Evolutionary conservation across 2,888 invertebrate genomes (phyloP).

Genomic region (Diarsia brunnea): DNA sequence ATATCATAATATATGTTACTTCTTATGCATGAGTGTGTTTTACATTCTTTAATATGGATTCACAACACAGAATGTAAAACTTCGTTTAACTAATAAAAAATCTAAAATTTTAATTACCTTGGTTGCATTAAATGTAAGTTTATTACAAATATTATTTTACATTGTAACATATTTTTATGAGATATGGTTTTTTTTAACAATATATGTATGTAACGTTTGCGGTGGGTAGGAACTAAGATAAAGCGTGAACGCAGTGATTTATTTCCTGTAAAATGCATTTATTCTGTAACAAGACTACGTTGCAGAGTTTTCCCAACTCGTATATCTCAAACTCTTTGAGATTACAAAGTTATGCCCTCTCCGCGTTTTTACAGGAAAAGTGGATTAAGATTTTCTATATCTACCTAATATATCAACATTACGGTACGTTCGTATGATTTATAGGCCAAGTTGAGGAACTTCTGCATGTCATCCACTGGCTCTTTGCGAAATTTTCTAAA

Average conservation of each 20-base stretch:
- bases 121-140: constrained; percentile 7
- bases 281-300: constrained; percentile 66
- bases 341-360: constrained; percentile 82
- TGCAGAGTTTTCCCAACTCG: constrained; percentile 75
- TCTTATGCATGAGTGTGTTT: too few relatives aligned
- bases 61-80: too few relatives aligned
- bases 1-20: too few relatives aligned
- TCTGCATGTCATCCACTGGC: constrained; percentile 88
- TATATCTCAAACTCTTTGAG: constrained; percentile 83
- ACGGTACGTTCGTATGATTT: constrained; percentile 87
- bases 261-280: constrained; percentile 68
- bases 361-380: constrained; percentile 85
- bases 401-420: constrained; percentile 86
- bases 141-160: background rate
- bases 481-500: constrained; percentile 83
- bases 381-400: constrained; percentile 88
- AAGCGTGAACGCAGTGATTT: constrained; percentile 57
- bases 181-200: constrained; percentile 11
- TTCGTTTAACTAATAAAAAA: background rate
- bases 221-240: constrained; percentile 30
- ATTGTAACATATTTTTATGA: background rate
- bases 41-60: too few relatives aligned
- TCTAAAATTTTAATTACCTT: background rate
- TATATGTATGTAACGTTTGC: constrained; percentile 32
- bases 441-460: constrained; percentile 87